A percentile compares a stretch with the other conserved stretches of the same genome.
Evolutionary conservation across 1,140 invertebrate species (phyloP).

Genomic region (Drosophila oshimai): DNA sequence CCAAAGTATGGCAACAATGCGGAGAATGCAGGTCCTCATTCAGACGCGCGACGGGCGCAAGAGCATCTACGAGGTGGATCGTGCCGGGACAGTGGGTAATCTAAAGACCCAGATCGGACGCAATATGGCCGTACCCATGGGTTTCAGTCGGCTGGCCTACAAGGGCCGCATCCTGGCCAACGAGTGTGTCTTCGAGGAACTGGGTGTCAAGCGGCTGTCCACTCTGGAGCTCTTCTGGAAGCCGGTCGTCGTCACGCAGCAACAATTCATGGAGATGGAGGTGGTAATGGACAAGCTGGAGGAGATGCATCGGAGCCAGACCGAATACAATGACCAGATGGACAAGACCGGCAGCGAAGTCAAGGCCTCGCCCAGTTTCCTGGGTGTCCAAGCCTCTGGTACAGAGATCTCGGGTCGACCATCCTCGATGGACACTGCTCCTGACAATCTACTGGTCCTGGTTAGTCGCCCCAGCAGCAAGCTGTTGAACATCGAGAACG

Average conservation of each 20-base stretch:
- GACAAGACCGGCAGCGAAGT: background rate
- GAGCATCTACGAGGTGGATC: slow-evolving; percentile 53
- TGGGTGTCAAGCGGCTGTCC: slow-evolving; percentile 54
- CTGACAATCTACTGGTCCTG: no score
- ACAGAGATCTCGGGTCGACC: no score
- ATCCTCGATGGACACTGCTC: no score
- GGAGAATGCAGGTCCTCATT: slow-evolving; percentile 49
- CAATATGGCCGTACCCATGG: slow-evolving; percentile 52
- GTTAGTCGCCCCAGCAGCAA: slow-evolving; percentile 3
- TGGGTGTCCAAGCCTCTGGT: background rate
- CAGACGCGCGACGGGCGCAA: slow-evolving; percentile 56
- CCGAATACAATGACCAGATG: slow-evolving; percentile 13
- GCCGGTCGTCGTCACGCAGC: slow-evolving; percentile 49
- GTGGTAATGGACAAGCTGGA: slow-evolving; percentile 48
- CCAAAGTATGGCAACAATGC: no score
- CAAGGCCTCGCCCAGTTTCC: background rate
- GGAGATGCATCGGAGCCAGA: slow-evolving; percentile 3
- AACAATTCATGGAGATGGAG: slow-evolving; percentile 51
- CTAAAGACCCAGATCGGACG: slow-evolving; percentile 57
- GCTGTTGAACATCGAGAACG: background rate
- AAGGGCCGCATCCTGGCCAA: slow-evolving; percentile 51
- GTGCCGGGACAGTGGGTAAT: slow-evolving; percentile 39
- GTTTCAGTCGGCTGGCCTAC: slow-evolving; percentile 58
- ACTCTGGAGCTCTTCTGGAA: slow-evolving; percentile 59
- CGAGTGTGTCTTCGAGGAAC: slow-evolving; percentile 41